Percentiles rank a stretch among this genome's conserved stretches.
Conservation (phyloP, 2,113 vertebrate genomes). For the Festucalex cinctus region DNA sequence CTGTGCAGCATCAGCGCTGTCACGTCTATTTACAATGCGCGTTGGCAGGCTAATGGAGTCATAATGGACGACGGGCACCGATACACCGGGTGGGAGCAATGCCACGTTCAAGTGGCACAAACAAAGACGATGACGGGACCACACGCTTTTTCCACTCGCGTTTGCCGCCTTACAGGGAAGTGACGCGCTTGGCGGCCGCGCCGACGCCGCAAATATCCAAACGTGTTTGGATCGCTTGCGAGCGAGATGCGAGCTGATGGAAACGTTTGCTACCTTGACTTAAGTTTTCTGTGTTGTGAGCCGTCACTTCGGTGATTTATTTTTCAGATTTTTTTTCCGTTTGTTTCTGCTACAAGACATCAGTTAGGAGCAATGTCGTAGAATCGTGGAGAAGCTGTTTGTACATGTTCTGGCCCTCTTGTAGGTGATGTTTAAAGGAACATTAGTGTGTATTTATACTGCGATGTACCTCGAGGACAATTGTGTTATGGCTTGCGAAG, state of each 20-base stretch:
- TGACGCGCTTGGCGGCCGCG: background rate
- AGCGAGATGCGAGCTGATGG: background rate
- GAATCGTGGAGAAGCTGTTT: constrained; percentile 3
- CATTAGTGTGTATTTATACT: constrained; percentile 18
- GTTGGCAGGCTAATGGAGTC: constrained; percentile 40
- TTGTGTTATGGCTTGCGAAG: constrained; percentile 4
- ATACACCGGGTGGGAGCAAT: background rate
- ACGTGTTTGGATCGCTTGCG: constrained; percentile 10
- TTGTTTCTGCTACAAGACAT: background rate
- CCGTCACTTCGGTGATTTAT: background rate
- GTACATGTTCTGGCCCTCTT: constrained; percentile 17
- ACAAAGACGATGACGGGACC: background rate
- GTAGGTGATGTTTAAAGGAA: constrained; percentile 42
- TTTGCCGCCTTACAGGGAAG: constrained; percentile 41
- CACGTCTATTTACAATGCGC: constrained; percentile 56
- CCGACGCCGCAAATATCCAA: background rate
- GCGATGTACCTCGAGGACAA: background rate
- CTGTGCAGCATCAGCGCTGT: constrained; percentile 54
- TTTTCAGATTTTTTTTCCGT: background rate
- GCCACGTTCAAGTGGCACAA: background rate
- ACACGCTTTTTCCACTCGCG: constrained; percentile 1
- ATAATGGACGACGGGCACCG: constrained; percentile 29
- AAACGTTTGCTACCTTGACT: background rate
- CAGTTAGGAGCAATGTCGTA: too few relatives aligned
- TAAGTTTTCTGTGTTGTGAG: too few relatives aligned